Base-by-base conservation (phyloP, 2,113 vertebrate species). In the Oophaga pumilio region DNA sequence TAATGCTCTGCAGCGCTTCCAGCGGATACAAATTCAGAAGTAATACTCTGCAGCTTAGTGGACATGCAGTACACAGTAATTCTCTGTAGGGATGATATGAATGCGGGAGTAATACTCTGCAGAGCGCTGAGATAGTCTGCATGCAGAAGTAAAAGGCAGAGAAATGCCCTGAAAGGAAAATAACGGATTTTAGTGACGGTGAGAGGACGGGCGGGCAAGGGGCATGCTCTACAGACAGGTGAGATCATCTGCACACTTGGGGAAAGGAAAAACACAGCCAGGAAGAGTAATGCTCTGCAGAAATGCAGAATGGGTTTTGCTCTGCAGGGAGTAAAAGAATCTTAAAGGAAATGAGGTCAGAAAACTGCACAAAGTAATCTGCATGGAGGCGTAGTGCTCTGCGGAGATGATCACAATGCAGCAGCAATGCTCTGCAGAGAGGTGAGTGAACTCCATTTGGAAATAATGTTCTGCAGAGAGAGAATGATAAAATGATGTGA, bases 401-500 rank as follows among this genome's bases (percentile, higher is more conserved):
- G 53, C n/a, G 33, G 56, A 64, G 18, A 60, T 64, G 79, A 26
- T 81, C 79, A 49, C 57, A 60, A 81, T 66, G 43, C 14, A 43
- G 28, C 17, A 81, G 78, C n/a, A 49, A 81, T 62, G 78, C 17
- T 60, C 78, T 81, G 56, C 78, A 62, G 56, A 74, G 28, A 73
- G 17, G 15, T n/a, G 49, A 24, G 24, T 82, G 80, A 64, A n/a
- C 71, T 74, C 71, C 71, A 68, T 68, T 13, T 14, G 62, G 59
- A 59, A 82, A 64, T 50, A 68, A 82, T 82, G 80, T 4, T 68
- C 80, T 82, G 80, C 80, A 68, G 60, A 43, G 60, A 82, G 71
- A 74, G 71, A 74, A 74, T 82, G 79, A 52, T 82, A 11, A 66
- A 49, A 74, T 50, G 33, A 50, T 8, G 62, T 33, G 12, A 50